Conservation (phyloP, 2,888 invertebrate species). For the Drosophila lacicola region DNA sequence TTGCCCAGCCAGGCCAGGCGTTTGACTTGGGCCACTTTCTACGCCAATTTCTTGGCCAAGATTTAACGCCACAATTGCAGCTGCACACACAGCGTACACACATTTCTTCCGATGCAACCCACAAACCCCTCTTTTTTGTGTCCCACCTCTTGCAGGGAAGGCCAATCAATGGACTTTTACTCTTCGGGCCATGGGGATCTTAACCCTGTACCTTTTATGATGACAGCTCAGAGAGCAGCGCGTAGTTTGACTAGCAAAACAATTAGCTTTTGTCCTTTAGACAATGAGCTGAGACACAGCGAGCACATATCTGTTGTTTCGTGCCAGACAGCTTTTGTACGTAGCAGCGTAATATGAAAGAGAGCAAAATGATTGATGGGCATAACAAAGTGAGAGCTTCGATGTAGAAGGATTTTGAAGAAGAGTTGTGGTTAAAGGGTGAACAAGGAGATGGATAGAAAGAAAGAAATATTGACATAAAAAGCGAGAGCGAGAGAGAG, state of each 20-base stretch:
- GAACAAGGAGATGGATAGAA: not conserved
- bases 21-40: constrained; percentile 42
- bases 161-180: constrained; percentile 13
- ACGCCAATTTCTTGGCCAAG: constrained; percentile 44
- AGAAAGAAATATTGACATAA: not conserved
- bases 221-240: not conserved
- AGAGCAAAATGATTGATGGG: not conserved
- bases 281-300: not conserved
- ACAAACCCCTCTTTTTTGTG: not conserved
- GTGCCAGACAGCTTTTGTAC: constrained; percentile 13
- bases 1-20: constrained; percentile 15
- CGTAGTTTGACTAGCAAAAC: constrained; percentile 4
- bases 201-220: constrained; percentile 3
- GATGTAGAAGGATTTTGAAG: not conserved
- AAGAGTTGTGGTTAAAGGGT: not conserved
- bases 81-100: constrained; percentile 15
- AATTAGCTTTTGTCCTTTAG: constrained; percentile 31
- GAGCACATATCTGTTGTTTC: not conserved
- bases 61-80: constrained; percentile 44
- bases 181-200: not conserved
- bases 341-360: not conserved
- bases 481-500: not conserved
- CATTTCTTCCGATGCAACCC: constrained; percentile 10
- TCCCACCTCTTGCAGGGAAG: not conserved
- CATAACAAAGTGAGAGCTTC: not conserved